Evolutionary conservation across 2,888 invertebrate species (phyloP).

Genomic region (Allolobophora icterica): DNA sequence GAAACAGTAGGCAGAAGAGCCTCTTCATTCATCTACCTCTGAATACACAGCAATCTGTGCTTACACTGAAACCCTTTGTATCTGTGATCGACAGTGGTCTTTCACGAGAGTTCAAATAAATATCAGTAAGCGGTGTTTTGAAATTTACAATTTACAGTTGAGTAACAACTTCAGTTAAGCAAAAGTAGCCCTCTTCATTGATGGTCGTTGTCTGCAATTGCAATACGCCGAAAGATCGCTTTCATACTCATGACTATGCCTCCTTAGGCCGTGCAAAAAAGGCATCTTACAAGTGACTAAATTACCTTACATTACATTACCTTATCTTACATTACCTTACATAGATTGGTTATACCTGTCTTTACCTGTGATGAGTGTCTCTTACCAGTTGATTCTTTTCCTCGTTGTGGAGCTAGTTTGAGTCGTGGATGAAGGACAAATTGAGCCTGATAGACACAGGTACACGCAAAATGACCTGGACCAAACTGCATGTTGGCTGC

Average conservation of each 20-base stretch:
- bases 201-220: neutral
- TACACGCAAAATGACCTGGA: slow-evolving; percentile 78
- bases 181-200: neutral
- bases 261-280: neutral
- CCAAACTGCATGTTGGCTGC: slow-evolving; percentile 68
- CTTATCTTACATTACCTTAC: neutral
- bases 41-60: neutral
- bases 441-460: slow-evolving; percentile 76
- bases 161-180: neutral
- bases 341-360: neutral
- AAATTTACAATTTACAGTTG: neutral
- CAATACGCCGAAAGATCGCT: neutral
- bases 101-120: neutral
- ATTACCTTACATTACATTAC: neutral
- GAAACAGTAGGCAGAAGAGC: neutral
- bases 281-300: neutral
- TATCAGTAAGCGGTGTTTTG: neutral
- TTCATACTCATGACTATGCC: neutral
- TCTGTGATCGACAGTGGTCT: neutral
- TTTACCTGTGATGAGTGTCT: neutral
- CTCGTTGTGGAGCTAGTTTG: slow-evolving; percentile 60
- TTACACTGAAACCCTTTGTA: neutral
- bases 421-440: slow-evolving; percentile 77
- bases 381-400: slow-evolving; percentile 27
- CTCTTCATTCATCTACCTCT: neutral